phyloP scores from a whole-genome alignment of 2,113 vertebrate genomes.

The Catharus minimus region DNA sequence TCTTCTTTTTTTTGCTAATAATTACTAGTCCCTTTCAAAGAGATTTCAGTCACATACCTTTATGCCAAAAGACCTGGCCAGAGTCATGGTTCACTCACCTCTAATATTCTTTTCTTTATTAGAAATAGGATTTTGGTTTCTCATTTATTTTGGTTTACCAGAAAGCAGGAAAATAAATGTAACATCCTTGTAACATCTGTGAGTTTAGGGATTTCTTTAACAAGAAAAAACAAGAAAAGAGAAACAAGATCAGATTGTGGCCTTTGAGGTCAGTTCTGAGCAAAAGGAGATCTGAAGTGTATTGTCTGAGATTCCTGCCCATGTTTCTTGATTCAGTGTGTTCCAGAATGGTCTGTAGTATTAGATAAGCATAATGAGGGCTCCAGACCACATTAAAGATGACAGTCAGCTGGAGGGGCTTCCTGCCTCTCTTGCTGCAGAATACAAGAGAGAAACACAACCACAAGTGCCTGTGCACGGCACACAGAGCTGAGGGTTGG shows the following conservation, averaged over 20 bases:
- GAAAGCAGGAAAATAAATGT: background rate
- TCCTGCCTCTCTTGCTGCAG: background rate
- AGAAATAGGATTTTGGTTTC: background rate
- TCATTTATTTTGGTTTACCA: background rate
- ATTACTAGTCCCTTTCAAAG: background rate
- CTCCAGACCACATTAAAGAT: background rate
- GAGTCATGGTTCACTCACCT: background rate
- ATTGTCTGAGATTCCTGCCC: background rate
- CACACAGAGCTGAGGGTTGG: background rate
- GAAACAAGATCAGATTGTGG: background rate
- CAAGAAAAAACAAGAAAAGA: background rate
- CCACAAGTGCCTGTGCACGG: rapidly evolving
- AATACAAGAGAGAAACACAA: background rate
- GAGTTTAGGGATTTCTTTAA: background rate
- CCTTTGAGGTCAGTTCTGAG: background rate
- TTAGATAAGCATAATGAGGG: background rate
- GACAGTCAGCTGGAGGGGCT: background rate
- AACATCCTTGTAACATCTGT: background rate
- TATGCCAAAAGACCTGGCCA: background rate
- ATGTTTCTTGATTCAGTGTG: background rate
- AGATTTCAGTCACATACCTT: background rate
- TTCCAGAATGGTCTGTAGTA: background rate
- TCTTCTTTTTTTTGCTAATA: background rate
- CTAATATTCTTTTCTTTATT: background rate
- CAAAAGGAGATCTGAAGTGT: background rate